These are phyloP conservation scores for Popillia japonica DNA, from an alignment of 1,140 invertebrate genomes.

Conservation along the genomic window DNA sequence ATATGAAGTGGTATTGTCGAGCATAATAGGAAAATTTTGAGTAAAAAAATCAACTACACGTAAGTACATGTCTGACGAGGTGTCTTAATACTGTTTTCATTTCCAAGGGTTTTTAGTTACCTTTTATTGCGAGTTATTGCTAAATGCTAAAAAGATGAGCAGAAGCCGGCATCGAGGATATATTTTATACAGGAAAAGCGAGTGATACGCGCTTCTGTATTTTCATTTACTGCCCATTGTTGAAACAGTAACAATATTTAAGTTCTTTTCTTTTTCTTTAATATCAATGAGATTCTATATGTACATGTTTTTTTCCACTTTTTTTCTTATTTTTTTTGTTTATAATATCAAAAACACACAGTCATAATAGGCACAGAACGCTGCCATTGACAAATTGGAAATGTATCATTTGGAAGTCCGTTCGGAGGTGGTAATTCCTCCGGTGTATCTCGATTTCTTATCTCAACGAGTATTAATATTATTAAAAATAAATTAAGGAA, in stretches of 20 bases:
- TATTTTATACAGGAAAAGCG: conserved; percentile 39
- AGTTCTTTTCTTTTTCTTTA: conserved; percentile 28
- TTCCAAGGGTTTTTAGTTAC: conserved; percentile 5
- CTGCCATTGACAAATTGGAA: conserved; percentile 53
- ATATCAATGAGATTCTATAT: conserved; percentile 36
- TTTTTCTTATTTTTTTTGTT: neutral
- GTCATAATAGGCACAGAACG: conserved; percentile 54
- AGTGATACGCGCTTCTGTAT: neutral
- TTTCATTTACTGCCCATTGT: conserved; percentile 29
- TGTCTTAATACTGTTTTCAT: conserved; percentile 56
- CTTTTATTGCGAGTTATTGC: conserved; percentile 61
- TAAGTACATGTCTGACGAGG: conserved; percentile 9
- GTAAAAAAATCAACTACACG: no score
- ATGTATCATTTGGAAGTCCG: conserved; percentile 51
- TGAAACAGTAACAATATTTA: conserved; percentile 16
- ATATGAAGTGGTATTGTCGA: neutral
- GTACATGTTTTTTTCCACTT: neutral
- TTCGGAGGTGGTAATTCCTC: neutral
- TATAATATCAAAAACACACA: conserved; percentile 46
- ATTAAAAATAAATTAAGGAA: conserved; percentile 38
- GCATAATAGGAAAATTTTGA: conserved; percentile 5
- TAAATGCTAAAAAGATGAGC: conserved; percentile 56
- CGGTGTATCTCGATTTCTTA: neutral
- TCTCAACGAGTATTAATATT: conserved; percentile 17
- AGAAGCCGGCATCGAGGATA: conserved; percentile 42